These are phyloP conservation scores for Paralichthys olivaceus DNA, from an alignment of 2,113 vertebrate species.

Conservation along the genomic window DNA sequence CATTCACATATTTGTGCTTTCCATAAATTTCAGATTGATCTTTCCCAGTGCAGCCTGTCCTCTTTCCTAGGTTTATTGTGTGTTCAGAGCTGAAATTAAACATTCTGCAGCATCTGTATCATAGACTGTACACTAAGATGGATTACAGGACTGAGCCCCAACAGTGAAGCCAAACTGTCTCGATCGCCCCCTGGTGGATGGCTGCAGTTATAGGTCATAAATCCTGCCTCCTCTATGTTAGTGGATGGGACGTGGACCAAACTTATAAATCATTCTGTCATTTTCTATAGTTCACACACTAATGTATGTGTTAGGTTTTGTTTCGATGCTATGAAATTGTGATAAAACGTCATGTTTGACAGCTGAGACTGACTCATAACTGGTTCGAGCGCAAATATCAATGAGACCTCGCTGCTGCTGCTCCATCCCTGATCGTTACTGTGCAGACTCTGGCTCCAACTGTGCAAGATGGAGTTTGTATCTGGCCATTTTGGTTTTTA, in stretches of 20 bases:
- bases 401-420: too few species aligned
- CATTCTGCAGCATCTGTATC: background rate
- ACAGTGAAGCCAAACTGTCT: background rate
- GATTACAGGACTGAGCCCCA: too few species aligned
- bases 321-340: too few species aligned
- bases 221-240: background rate
- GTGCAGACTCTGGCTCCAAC: too few species aligned
- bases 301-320: too few species aligned
- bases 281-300: too few species aligned
- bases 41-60: conserved; percentile 4
- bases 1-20: conserved; percentile 26
- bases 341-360: too few species aligned
- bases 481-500: background rate
- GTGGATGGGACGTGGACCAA: background rate
- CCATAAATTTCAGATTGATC: conserved; percentile 25
- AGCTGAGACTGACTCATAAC: too few species aligned
- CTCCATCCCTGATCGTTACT: too few species aligned
- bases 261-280: too few species aligned
- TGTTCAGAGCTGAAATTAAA: conserved; percentile 11
- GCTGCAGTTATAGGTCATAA: background rate
- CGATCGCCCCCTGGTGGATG: background rate
- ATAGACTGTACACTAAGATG: too few species aligned
- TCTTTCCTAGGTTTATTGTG: conserved; percentile 10
- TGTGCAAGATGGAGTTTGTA: background rate
- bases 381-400: too few species aligned